Conservation (phyloP, 2,797 vertebrate species). For the Myotis myotis region DNA sequence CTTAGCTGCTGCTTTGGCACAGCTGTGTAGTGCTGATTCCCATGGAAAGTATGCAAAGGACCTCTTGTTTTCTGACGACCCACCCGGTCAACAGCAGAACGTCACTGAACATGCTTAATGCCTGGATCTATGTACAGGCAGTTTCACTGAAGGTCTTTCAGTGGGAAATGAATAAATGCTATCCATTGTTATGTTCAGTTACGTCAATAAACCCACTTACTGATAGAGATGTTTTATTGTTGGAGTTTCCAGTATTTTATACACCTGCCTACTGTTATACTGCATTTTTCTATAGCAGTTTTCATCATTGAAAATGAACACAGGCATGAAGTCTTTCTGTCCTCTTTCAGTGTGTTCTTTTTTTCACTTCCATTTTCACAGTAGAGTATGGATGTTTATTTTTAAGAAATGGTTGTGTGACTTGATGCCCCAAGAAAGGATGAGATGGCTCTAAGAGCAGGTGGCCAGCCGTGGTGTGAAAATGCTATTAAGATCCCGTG, state of each 20-base stretch:
- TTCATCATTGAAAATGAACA: not conserved
- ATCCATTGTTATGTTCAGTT: conserved; percentile 79
- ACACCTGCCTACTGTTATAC: not conserved
- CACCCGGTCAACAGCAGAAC: not conserved
- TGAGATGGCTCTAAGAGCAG: not conserved
- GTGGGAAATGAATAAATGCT: conserved; percentile 84
- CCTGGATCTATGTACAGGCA: conserved; percentile 57
- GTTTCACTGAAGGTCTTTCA: conserved; percentile 83
- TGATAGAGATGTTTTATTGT: conserved; percentile 69
- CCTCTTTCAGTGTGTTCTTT: not conserved
- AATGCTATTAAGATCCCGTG: not conserved
- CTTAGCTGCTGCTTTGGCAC: not conserved
- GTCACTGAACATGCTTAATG: conserved; percentile 18
- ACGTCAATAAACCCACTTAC: conserved; percentile 83
- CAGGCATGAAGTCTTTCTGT: not conserved
- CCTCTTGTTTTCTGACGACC: conserved; percentile 33
- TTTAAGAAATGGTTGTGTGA: not conserved
- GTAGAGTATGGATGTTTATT: not conserved
- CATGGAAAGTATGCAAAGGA: conserved; percentile 53
- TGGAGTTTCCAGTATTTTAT: conserved; percentile 47
- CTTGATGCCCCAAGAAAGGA: not conserved
- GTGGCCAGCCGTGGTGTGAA: not conserved
- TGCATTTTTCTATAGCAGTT: not conserved
- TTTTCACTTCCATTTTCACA: not conserved
- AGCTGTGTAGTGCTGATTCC: conserved; percentile 20